Conservation (phyloP, 2,888 invertebrate genomes). For the Callimorpha dominula region DNA sequence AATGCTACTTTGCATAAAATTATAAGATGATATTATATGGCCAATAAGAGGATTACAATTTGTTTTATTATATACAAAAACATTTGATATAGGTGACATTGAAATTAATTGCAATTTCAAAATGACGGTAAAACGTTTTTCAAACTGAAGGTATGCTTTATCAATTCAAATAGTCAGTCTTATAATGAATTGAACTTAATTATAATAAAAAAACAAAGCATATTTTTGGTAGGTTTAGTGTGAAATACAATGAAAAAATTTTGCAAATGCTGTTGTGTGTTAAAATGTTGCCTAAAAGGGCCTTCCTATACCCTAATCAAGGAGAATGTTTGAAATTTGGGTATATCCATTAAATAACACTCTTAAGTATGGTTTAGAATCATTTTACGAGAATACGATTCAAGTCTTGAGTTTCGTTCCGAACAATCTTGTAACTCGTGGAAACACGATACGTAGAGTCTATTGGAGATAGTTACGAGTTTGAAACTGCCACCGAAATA, state of each 20-base stretch:
- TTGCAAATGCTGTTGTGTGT: constrained; percentile 48
- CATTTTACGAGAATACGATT: constrained; percentile 29
- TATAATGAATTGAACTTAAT: no score
- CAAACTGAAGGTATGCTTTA: no score
- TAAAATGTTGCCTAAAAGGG: background rate
- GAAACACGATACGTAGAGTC: constrained; percentile 1
- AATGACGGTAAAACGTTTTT: no score
- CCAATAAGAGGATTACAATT: no score
- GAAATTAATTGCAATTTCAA: no score
- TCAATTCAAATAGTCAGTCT: no score
- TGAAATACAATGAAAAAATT: constrained; percentile 44
- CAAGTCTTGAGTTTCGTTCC: constrained; percentile 17
- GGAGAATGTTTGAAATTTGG: constrained; percentile 49
- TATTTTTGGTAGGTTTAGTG: constrained; percentile 5
- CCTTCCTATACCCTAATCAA: constrained; percentile 50
- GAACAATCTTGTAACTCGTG: constrained; percentile 38
- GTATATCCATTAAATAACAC: constrained; percentile 38
- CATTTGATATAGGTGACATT: no score
- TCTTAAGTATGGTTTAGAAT: constrained; percentile 37
- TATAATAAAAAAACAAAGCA: background rate
- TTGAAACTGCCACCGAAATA: constrained; percentile 15
- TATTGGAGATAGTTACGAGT: constrained; percentile 13
- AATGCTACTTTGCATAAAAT: no score
- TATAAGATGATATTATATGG: no score
- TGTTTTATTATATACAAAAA: no score